Base-by-base conservation (phyloP, 23 tunicate genomes). In the Ascidia mentula region DNA sequence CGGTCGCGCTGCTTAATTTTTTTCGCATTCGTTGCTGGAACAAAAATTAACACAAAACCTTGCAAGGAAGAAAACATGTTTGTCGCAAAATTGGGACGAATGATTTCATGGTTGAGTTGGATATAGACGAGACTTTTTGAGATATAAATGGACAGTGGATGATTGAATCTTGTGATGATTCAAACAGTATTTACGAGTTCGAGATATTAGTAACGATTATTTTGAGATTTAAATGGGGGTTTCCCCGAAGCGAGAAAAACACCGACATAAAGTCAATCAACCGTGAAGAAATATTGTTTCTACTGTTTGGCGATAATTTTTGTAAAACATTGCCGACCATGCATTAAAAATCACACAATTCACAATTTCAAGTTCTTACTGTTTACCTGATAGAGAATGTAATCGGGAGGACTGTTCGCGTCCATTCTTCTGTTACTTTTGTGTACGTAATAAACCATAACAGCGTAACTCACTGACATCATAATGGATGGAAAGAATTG, bases 401-500 rank as follows among this genome's bases (percentile, higher is more conserved):
- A 69, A 20, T 39, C 76, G 32, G 76, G 75, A 5, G 38, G 31
- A 37, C 24, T 18, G 31, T 40, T 60, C 13, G 80, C 84, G 7
- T 73, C 39, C 12, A 74, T 42, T 4, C 90, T 39, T 34, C 45
- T 86, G 70, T 81, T 78, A 69, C 86, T 91, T 77, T 72, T 72
- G 28, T 73, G 80, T 1, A 91, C 85, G 40, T 40, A 69, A 59
- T 45, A 45, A 53, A 53, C 82, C 74, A 96, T 91, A 35, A 85
- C 59, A 0, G 88, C 46, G 40, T 96, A 96, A 46, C 91, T 73
- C 18, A 79, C 28, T 24, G 73, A 40, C 99, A 96, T 96, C 42
- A 88, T 40, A 36, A 91, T 17, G 69, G 77, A 70, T 31, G 99
- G 99, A 20, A 91, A 34, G 77, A 96, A 86, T 83, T 96, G 99